Evolutionary conservation across 2,888 invertebrate genomes (phyloP).

Genomic region (Beris chalybata): DNA sequence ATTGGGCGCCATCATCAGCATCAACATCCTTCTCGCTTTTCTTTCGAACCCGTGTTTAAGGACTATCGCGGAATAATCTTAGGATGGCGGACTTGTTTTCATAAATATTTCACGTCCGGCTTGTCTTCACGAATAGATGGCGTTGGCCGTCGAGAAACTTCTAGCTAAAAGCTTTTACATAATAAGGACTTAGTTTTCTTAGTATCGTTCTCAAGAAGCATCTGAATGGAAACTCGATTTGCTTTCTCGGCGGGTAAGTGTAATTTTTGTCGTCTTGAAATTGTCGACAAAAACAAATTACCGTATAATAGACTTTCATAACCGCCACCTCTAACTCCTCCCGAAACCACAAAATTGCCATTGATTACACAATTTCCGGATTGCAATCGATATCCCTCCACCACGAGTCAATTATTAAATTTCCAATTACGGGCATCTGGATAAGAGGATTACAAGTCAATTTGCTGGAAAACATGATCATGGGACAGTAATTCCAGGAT

Average conservation of each 20-base stretch:
- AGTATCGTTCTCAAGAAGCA: too few species aligned
- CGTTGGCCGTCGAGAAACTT: neutral
- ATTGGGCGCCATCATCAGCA: constrained; percentile 4
- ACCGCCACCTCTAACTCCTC: too few species aligned
- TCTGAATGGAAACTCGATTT: too few species aligned
- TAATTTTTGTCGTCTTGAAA: too few species aligned
- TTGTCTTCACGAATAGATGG: neutral
- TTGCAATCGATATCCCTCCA: constrained; percentile 18
- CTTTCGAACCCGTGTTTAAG: constrained; percentile 1
- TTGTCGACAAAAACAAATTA: too few species aligned
- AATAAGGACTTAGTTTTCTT: too few species aligned
- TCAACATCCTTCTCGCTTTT: neutral
- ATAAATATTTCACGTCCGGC: neutral
- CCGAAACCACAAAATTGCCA: too few species aligned
- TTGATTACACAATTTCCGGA: neutral
- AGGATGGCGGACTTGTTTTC: neutral
- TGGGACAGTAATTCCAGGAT: neutral
- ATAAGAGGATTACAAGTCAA: constrained; percentile 33
- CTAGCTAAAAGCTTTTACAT: constrained; percentile 20
- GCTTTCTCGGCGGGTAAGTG: too few species aligned
- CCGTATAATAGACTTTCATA: too few species aligned
- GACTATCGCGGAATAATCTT: constrained; percentile 7
- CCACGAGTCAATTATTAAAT: constrained; percentile 27
- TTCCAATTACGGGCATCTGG: constrained; percentile 30
- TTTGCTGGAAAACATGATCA: constrained; percentile 20